Percentiles rank a stretch among this genome's conserved stretches.
These are phyloP conservation scores for Osmerus eperlanus DNA, from an alignment of 2,113 vertebrate genomes.

Conservation along the genomic window DNA sequence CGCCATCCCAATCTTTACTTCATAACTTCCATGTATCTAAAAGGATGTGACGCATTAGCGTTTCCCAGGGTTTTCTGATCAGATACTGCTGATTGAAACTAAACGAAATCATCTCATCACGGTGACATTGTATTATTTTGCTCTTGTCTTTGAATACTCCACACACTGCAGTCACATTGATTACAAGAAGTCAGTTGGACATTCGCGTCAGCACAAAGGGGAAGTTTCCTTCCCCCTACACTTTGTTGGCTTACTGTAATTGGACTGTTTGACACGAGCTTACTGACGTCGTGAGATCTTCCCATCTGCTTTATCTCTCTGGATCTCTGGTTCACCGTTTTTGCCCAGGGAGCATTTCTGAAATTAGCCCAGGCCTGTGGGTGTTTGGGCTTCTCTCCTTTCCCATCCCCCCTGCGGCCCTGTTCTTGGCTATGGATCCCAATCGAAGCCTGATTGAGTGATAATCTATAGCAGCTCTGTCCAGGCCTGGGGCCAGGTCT, in stretches of 20 bases:
- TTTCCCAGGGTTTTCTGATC: slow-evolving; percentile 67
- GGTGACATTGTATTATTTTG: slow-evolving; percentile 69
- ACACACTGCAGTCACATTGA: slow-evolving; percentile 66
- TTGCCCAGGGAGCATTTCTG: slow-evolving; percentile 66
- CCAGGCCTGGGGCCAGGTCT: slow-evolving; percentile 35
- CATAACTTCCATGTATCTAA: slow-evolving; percentile 69
- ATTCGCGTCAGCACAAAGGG: slow-evolving; percentile 70
- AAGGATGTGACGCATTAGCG: slow-evolving; percentile 70
- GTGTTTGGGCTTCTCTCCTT: slow-evolving; percentile 39
- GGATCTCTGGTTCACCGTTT: slow-evolving; percentile 67
- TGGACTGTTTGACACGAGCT: slow-evolving; percentile 52
- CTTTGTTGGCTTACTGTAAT: slow-evolving; percentile 53
- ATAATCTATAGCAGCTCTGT: slow-evolving; percentile 68
- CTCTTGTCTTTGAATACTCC: slow-evolving; percentile 59
- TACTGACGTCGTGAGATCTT: slow-evolving; percentile 58
- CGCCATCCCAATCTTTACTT: background rate
- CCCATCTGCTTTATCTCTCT: slow-evolving; percentile 60
- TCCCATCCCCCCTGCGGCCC: slow-evolving; percentile 27
- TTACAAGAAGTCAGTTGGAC: slow-evolving; percentile 67
- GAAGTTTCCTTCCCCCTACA: slow-evolving; percentile 34
- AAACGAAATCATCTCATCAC: slow-evolving; percentile 69
- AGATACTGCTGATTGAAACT: slow-evolving; percentile 74
- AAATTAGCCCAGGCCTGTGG: slow-evolving; percentile 54
- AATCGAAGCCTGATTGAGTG: slow-evolving; percentile 72
- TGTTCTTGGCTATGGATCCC: slow-evolving; percentile 43